Base-by-base conservation (phyloP, 2,113 vertebrate species). In the Lepisosteus oculatus region DNA sequence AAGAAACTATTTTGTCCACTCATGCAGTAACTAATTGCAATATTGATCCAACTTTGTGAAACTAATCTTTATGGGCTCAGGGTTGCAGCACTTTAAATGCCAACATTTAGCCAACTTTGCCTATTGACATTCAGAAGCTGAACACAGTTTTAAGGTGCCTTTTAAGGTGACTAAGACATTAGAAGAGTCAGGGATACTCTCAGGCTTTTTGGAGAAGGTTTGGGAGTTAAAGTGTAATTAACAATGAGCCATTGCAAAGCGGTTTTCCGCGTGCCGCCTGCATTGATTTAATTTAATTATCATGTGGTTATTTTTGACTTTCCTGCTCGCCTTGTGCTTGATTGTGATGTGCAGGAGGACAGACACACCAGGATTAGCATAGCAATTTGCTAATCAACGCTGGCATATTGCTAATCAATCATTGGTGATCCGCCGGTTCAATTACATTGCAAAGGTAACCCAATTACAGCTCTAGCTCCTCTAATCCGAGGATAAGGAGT, bases 351-450 rank as follows among this genome's bases (percentile, higher is more conserved):
- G 9, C 43, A 71, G 59, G 66, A 73, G 44, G 56, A 68, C 64
- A 45, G 47, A 67, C 65, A 62, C 47, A 64, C 8, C 14, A 29
- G 47, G 41, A 64, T 45, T 61, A 64, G 66, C 43, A n/a, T 67
- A 69, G 67, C 72, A 62, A 74, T 68, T 74, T 41, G 72, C 45
- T 55, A 74, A 74, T 64, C 59, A 74, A 67, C 63, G 29, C 47
- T 41, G 68, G 59, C 67, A 69, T 54, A 64, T 62, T 51, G n/a
- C 61, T 69, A 74, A 74, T 74, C 47, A 69, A 74, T 74, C 72
- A 78, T 29, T 29, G 29, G 29, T 29, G 29, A 29, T 29, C 29
- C 1, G 29, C 29, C 29, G 29, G 29, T 29, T 29, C 29, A 29
- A 29, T 29, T 29, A 29, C 29, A 29, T 29, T 29, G 42, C n/a